These are phyloP conservation scores for Ispidina lecontei DNA, from an alignment of 2,797 vertebrate genomes.

Conservation along the genomic window DNA sequence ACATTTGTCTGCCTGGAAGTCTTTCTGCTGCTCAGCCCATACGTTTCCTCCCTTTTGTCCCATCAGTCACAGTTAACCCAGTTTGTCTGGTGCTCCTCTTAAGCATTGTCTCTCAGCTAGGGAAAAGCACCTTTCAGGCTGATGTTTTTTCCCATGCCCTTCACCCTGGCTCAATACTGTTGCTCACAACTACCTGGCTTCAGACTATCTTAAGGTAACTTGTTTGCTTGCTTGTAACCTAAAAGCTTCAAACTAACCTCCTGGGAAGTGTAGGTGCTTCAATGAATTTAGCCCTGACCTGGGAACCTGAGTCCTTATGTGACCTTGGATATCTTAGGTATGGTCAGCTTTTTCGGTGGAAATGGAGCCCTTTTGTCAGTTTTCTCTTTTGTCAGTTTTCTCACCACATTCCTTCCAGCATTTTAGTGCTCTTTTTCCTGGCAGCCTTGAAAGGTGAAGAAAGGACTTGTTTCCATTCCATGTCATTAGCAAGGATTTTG, in stretches of 20 bases:
- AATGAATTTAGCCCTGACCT: slow-evolving; percentile 2
- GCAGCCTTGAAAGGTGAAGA: neutral
- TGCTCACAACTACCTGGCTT: neutral
- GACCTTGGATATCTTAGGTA: neutral
- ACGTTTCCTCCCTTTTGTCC: neutral
- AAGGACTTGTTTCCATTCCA: slow-evolving; percentile 7
- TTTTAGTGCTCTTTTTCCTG: neutral
- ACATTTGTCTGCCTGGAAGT: neutral
- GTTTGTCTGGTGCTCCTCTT: neutral
- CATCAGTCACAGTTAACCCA: neutral
- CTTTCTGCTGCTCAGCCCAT: neutral
- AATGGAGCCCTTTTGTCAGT: neutral
- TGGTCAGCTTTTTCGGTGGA: neutral
- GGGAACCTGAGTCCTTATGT: neutral
- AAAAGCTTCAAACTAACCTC: slow-evolving; percentile 1
- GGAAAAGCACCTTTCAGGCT: neutral
- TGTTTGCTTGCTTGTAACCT: slow-evolving; percentile 4
- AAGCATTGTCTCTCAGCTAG: neutral
- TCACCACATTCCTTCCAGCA: neutral
- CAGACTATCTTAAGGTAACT: neutral
- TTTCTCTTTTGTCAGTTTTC: too few species aligned
- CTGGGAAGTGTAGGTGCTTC: neutral
- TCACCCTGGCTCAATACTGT: neutral
- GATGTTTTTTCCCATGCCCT: neutral
- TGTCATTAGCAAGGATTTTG: neutral